Percentiles rank a stretch among this genome's conserved stretches.
These are phyloP conservation scores for chimpanzee (Pan troglodytes) DNA, from an alignment of 2,113 vertebrate species.

Conservation along the genomic window NHGRI_mPanTro3-v2.1_pri NC_072411.2:100444001-100444500, in stretches of 20 bases:
- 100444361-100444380: conserved; percentile 80
- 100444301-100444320: neutral
- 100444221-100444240: neutral
- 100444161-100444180: neutral
- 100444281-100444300: neutral
- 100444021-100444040: neutral
- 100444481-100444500: conserved; percentile 87
- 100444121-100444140: neutral
- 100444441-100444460: conserved; percentile 81
- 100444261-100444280: neutral
- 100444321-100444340: conserved; percentile 48
- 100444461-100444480: conserved; percentile 84
- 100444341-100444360: conserved; percentile 55
- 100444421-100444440: conserved; percentile 83
- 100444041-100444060: neutral
- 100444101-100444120: neutral
- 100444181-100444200: neutral
- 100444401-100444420: conserved; percentile 82
- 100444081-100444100: neutral
- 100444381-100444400: conserved; percentile 73
- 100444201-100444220: neutral
- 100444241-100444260: neutral
- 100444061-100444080: neutral
- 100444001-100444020: neutral
- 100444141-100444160: neutral